Conservation (phyloP, 2,113 vertebrate genomes). For the Calyptommatus sinebrachiatus region DNA sequence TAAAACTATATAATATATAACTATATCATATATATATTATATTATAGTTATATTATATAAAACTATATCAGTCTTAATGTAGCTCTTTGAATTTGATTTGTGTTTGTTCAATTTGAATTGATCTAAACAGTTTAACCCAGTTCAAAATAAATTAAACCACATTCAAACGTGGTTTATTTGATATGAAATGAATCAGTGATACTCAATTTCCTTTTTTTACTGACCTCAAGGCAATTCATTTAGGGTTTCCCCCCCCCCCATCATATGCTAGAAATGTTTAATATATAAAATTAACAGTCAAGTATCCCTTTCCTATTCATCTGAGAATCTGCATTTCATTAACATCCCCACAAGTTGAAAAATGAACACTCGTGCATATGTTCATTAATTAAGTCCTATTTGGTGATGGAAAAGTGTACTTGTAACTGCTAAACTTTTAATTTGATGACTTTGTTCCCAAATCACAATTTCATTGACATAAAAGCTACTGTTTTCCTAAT, state of each 20-base stretch:
- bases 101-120: too few species aligned
- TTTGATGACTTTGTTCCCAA: constrained; percentile 2
- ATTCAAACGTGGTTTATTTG: too few species aligned
- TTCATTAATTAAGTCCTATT: constrained; percentile 16
- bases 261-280: neutral
- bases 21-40: too few species aligned
- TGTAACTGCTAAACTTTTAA: neutral
- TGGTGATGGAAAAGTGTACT: neutral
- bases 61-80: too few species aligned
- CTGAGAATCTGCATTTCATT: neutral
- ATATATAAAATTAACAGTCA: neutral
- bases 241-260: neutral
- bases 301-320: neutral
- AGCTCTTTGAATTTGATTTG: too few species aligned
- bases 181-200: too few species aligned
- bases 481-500: constrained; percentile 24
- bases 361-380: neutral
- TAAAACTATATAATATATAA: too few species aligned
- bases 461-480: constrained; percentile 4
- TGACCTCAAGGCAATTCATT: neutral
- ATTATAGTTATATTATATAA: too few species aligned
- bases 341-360: neutral
- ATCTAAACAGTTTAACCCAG: too few species aligned
- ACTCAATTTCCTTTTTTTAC: neutral
- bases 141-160: too few species aligned